Percentiles rank a stretch among this genome's conserved stretches.
Evolutionary conservation across 2,797 vertebrate genomes (phyloP).

Genomic region (Coranthus polyacanthus): DNA sequence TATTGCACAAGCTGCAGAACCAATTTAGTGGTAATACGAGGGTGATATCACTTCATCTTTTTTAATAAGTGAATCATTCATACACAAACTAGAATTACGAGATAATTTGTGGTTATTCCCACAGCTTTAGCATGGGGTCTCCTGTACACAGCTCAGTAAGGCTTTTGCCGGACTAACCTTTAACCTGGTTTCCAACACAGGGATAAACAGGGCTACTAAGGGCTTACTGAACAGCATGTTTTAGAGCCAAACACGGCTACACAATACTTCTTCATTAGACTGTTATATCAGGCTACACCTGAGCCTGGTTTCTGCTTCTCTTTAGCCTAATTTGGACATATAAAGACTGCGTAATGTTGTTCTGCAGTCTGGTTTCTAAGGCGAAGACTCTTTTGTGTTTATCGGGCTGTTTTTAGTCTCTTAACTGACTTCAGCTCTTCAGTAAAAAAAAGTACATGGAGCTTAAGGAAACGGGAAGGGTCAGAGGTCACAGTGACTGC

Average conservation of each 20-base stretch:
- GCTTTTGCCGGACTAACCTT: constrained; percentile 22
- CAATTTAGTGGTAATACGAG: no score
- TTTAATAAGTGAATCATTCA: neutral
- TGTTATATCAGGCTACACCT: constrained; percentile 13
- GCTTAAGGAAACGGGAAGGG: neutral
- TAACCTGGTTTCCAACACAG: constrained; percentile 24
- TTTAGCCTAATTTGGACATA: constrained; percentile 5
- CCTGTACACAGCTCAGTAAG: neutral
- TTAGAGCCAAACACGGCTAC: constrained; percentile 8
- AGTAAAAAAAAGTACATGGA: constrained; percentile 1
- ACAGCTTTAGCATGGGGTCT: neutral
- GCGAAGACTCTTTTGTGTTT: no score
- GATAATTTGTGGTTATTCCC: constrained; percentile 5
- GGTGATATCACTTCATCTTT: no score
- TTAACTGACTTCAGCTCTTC: constrained; percentile 1
- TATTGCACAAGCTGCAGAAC: no score
- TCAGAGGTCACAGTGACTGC: constrained; percentile 32
- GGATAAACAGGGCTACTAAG: constrained; percentile 22
- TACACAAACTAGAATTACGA: neutral
- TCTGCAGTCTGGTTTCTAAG: neutral
- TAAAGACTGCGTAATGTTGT: neutral
- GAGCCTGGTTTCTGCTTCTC: neutral
- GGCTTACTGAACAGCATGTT: constrained; percentile 22
- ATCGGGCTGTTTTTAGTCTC: no score
- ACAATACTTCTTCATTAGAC: constrained; percentile 17